Evolutionary conservation across 2,113 vertebrate genomes (phyloP).

Genomic region (Tachysurus fulvidraco): DNA sequence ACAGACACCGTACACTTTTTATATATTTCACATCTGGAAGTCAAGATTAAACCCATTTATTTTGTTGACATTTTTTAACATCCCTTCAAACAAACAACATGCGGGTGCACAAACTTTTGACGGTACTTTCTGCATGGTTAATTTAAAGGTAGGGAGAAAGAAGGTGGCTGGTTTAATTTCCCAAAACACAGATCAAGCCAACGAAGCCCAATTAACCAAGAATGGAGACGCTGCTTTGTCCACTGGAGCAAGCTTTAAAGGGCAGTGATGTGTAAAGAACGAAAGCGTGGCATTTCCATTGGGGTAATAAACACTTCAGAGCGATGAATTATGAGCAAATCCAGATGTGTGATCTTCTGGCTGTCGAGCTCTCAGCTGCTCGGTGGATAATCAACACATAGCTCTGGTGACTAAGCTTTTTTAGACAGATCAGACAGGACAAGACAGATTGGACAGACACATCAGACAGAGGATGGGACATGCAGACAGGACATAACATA

Average conservation of each 20-base stretch:
- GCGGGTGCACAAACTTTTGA: neutral
- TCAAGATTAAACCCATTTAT: neutral
- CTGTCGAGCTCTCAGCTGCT: neutral
- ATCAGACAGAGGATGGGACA: neutral
- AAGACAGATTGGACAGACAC: neutral
- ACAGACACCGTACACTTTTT: neutral
- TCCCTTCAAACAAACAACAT: neutral
- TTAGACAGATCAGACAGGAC: neutral
- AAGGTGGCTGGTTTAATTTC: neutral
- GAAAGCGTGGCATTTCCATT: neutral
- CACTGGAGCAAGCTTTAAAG: neutral
- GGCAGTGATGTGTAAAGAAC: neutral
- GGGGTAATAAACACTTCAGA: conserved; percentile 1
- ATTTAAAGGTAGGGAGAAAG: neutral
- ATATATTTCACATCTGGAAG: neutral
- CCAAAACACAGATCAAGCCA: neutral
- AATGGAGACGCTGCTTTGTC: neutral
- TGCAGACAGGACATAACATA: neutral
- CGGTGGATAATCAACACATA: neutral
- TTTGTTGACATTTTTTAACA: neutral
- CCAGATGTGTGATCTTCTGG: conserved; percentile 9
- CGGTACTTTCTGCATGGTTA: neutral
- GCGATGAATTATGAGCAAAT: neutral
- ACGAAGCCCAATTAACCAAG: neutral
- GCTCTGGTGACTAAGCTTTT: neutral